Conservation (phyloP, 1,140 invertebrate species). For the Leptoteleia sp. region DNA sequence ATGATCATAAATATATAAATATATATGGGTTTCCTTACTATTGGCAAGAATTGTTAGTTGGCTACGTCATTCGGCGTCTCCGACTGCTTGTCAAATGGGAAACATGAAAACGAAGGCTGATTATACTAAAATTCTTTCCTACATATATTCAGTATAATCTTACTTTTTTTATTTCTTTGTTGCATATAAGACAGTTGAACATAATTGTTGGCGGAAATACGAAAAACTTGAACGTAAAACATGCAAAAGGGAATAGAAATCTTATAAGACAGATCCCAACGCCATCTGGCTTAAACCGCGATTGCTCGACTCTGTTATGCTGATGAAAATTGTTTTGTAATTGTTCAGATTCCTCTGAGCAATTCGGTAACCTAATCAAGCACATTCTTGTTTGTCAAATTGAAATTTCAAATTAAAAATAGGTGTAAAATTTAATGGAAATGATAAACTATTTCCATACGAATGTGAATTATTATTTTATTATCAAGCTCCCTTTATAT, state of each 20-base stretch:
- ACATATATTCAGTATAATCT: slow-evolving; percentile 24
- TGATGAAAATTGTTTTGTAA: slow-evolving; percentile 45
- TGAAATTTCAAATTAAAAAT: neutral
- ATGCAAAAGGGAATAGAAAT: slow-evolving; percentile 27
- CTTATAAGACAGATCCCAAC: slow-evolving; percentile 10
- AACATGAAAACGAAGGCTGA: slow-evolving; percentile 76
- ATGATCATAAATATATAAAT: slow-evolving; percentile 38
- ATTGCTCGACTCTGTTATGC: slow-evolving; percentile 22
- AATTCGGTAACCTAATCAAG: slow-evolving; percentile 6
- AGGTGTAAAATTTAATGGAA: no score
- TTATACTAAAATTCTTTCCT: slow-evolving; percentile 63
- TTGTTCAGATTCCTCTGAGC: slow-evolving; percentile 1
- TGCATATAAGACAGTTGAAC: slow-evolving; percentile 11
- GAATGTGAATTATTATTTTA: no score
- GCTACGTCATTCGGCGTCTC: slow-evolving; percentile 79
- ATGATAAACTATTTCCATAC: no score
- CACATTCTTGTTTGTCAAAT: slow-evolving; percentile 35
- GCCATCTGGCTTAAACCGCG: slow-evolving; percentile 5
- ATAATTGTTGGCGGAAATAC: slow-evolving; percentile 12
- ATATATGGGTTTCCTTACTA: slow-evolving; percentile 74
- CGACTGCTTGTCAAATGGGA: slow-evolving; percentile 78
- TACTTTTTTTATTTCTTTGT: neutral
- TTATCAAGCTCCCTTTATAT: no score
- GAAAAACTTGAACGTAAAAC: slow-evolving; percentile 8
- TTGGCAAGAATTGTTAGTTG: slow-evolving; percentile 80